Evolutionary conservation across 2,888 invertebrate genomes (phyloP), one percentile per base, ranked within the genome.

Genomic region (Elegia similella): DNA sequence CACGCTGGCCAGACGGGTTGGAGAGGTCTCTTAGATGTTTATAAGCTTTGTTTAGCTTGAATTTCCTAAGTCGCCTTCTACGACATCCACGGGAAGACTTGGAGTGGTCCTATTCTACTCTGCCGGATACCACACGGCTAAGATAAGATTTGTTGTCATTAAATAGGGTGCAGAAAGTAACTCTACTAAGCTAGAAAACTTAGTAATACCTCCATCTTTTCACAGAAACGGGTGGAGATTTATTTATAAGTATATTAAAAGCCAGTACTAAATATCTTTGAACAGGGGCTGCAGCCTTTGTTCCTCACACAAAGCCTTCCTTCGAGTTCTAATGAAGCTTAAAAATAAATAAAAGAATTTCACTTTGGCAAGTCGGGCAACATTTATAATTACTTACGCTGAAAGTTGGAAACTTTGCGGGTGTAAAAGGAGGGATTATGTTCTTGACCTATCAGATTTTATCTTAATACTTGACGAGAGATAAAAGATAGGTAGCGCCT

Each of bases 361-460:
- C 29, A 46, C 46, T 46, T 46, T n/a, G 46, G 23, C 23, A 46
- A 46, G 46, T 46, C 46, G n/a, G 23, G 46, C 46, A 46, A 46
- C 23, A 46, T 46, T 46, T 46, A 46, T 46, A 46, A 46, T 46
- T 46, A 16, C 17, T 46, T 46, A 23, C 5, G 23, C 5, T 23
- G 23, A 23, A n/a, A 23, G 46, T 46, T 29, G 10, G 12, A 46
- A 46, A 46, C 46, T 46, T 29, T 23, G 17, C 46, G 10, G 46
- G 23, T n/a, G 46, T 12, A 46, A 46, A 15, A 16, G 10, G 15
- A 16, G 17, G 10, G 15, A 23, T 38, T 38, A n/a, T 38, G 38
- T 12, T 38, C 38, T 44, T 12, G 16, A 44, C 17, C 17, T 10
- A 10, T 12, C n/a, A n/a, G 38, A 38, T 38, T 38, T 38, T 38